Percentiles rank a stretch among this genome's conserved stretches.
Conservation (phyloP, 1,140 invertebrate genomes). For the Bombus sibiricus region DNA sequence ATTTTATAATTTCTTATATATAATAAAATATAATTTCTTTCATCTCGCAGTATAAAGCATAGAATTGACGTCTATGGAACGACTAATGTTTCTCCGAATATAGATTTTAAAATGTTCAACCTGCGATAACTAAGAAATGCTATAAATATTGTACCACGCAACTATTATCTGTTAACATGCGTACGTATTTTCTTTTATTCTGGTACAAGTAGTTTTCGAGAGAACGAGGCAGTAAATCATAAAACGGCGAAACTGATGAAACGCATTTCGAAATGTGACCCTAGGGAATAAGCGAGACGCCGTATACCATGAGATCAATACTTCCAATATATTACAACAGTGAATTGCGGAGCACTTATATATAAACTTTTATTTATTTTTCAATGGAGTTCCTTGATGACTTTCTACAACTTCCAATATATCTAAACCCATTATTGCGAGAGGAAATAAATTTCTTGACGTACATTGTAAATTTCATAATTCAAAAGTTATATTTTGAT, state of each 20-base stretch:
- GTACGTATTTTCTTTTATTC: conserved; percentile 26
- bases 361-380: conserved; percentile 34
- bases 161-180: neutral
- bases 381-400: neutral
- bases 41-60: neutral
- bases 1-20: no score
- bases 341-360: conserved; percentile 31
- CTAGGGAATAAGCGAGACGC: conserved; percentile 52
- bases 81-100: neutral
- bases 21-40: neutral
- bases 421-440: neutral
- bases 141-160: neutral
- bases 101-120: neutral
- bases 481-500: no score
- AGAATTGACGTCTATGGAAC: neutral
- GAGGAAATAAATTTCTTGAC: no score
- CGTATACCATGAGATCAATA: conserved; percentile 45
- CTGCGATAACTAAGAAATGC: neutral
- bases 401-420: neutral
- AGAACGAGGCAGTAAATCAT: conserved; percentile 60
- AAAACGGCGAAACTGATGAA: conserved; percentile 62
- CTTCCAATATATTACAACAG: conserved; percentile 46
- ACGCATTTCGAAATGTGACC: conserved; percentile 64
- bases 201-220: conserved; percentile 32
- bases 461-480: no score